A percentile compares a stretch with the other conserved stretches of the same genome.
These are phyloP conservation scores for Syngnathus typhle DNA, from an alignment of 2,113 vertebrate genomes.

Conservation along the genomic window DNA sequence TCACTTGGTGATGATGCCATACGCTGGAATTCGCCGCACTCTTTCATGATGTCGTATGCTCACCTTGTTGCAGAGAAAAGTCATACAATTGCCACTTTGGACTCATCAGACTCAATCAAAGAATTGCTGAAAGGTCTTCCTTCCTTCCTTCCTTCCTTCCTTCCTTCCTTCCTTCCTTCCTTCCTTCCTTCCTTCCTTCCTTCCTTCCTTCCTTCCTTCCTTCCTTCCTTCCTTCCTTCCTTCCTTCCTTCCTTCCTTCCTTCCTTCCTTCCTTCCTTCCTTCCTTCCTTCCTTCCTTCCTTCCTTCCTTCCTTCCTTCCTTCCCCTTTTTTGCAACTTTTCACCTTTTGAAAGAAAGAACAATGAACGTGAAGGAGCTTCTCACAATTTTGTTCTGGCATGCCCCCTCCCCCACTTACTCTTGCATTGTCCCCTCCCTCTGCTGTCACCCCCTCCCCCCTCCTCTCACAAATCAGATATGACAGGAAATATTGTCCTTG, in stretches of 20 bases:
- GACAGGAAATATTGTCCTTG: conserved; percentile 14
- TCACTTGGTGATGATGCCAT: background rate
- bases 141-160: background rate
- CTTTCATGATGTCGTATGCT: background rate
- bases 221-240: too few species aligned
- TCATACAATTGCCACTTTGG: too few species aligned
- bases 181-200: too few species aligned
- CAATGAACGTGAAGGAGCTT: background rate
- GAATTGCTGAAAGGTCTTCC: too few species aligned
- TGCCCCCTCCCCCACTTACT: background rate
- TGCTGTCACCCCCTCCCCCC: background rate
- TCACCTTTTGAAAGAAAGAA: too few species aligned
- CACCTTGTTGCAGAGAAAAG: too few species aligned
- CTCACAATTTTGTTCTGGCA: background rate
- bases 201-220: too few species aligned
- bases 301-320: too few species aligned
- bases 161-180: too few species aligned
- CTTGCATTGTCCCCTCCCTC: background rate
- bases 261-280: background rate
- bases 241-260: background rate
- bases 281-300: too few species aligned
- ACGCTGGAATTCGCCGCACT: background rate
- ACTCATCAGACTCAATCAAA: too few species aligned
- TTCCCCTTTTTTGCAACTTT: too few species aligned
- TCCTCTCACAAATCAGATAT: conserved; percentile 9